Evolutionary conservation across 1,140 invertebrate genomes (phyloP), one percentile per base, ranked within the genome.

Genomic region (Megalonaias nervosa): DNA sequence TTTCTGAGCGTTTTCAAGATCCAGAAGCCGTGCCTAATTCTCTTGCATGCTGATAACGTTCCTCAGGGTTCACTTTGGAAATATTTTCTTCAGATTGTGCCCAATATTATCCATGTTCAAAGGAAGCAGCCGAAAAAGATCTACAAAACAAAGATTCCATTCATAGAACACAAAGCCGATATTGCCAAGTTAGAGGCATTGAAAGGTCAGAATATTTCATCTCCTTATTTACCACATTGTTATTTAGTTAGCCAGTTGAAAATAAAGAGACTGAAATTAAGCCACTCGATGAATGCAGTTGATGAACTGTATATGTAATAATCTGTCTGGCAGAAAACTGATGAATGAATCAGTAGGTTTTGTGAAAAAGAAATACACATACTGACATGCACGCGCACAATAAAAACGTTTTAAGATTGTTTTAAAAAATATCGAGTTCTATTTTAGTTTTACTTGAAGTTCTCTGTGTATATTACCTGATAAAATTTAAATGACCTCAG

Each of bases 141-240:
- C 19, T 82, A 79, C 58, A 74, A 74, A 16, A 81, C 70, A 65
- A 77, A 72, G 71, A 55, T 84, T 48, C 74, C 80, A 2, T 80
- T 59, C 31, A 69, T 84, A 56, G 79, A 84, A 73, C 83, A 84
- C 77, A 81, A 81, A 74, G 74, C 83, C 0, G 81, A 82, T 64
- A 71, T 84, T 55, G 83, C 83, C 0, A 76, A 82, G 64, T 70
- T 84, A 21, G 75, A 82, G 69, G 76, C 76, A 9, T 71, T 84
- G 23, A 72, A 74, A 78, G 81, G 83, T 84, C 66, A 48, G 38
- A 48, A 48, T 48, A 48, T 48, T 48, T 48, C 38, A 48, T 48
- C 38, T 6, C 38, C 38, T 48, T 48, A 48, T 11, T 48, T 48
- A 48, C 38, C 38, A 48, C 38, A 48, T 48, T 48, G 38, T 48